Conservation (phyloP, 2,113 vertebrate genomes). For the Antechinus stuartii region DNA sequence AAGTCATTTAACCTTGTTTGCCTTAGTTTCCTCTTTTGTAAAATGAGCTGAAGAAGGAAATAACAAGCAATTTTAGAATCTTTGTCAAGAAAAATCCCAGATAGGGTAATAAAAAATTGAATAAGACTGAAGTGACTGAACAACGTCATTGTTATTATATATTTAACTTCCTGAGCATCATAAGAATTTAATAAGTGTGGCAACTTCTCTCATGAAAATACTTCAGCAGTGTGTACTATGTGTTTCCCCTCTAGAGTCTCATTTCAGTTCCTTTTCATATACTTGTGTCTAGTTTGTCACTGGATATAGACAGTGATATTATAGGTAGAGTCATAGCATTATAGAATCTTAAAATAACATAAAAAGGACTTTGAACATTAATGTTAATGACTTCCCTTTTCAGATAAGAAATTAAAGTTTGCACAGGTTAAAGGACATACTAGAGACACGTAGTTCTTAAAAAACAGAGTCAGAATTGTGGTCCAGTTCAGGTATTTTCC, state of each 20-base stretch:
- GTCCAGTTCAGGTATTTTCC: neutral
- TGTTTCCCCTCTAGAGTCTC: neutral
- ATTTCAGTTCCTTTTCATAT: neutral
- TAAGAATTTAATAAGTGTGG: neutral
- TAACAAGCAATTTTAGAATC: neutral
- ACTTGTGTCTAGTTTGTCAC: neutral
- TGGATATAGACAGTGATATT: slow-evolving; percentile 11
- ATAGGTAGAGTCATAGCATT: neutral
- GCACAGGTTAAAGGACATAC: neutral
- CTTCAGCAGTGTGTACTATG: neutral
- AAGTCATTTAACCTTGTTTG: neutral
- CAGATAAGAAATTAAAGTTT: neutral
- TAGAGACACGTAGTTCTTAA: neutral
- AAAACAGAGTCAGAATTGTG: slow-evolving; percentile 7
- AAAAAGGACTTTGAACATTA: neutral
- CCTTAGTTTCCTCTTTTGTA: neutral
- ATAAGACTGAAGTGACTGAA: neutral
- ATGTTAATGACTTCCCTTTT: neutral
- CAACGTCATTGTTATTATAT: neutral
- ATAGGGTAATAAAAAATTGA: neutral
- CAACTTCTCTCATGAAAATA: neutral
- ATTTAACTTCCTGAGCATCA: neutral
- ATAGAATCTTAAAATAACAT: neutral
- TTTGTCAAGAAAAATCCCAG: neutral
- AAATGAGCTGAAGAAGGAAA: neutral